These are phyloP conservation scores for Dendroctonus ponderosae DNA, from an alignment of 1,140 invertebrate species.

Conservation along the genomic window DNA sequence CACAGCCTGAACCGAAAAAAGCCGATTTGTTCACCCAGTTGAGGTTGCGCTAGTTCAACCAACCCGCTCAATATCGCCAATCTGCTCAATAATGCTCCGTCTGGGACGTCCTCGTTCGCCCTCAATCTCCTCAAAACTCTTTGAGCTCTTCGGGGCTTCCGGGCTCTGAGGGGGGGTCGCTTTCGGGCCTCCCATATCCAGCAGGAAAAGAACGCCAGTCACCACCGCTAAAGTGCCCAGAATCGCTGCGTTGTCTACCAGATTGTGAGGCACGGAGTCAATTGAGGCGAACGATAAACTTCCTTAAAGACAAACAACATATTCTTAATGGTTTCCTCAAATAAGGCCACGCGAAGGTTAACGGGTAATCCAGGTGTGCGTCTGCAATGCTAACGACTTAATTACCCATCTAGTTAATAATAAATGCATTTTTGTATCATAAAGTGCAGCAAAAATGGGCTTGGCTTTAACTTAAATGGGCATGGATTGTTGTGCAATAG, in stretches of 20 bases:
- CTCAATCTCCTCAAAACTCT: slow-evolving; percentile 9
- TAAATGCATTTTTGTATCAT: slow-evolving; percentile 8
- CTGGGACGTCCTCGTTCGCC: neutral
- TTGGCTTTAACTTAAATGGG: neutral
- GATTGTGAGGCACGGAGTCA: slow-evolving; percentile 64
- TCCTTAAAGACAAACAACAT: slow-evolving; percentile 48
- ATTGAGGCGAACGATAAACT: slow-evolving; percentile 66
- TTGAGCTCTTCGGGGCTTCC: slow-evolving; percentile 11
- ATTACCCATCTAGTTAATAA: slow-evolving; percentile 11
- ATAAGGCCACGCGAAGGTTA: slow-evolving; percentile 2
- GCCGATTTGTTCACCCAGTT: neutral
- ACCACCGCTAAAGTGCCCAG: slow-evolving; percentile 66
- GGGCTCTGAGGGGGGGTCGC: slow-evolving; percentile 28
- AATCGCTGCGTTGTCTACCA: slow-evolving; percentile 69
- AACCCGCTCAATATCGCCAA: slow-evolving; percentile 37
- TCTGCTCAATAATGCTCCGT: slow-evolving; percentile 31
- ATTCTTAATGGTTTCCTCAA: neutral
- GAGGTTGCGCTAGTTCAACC: neutral
- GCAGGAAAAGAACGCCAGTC: slow-evolving; percentile 65
- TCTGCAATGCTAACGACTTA: slow-evolving; percentile 10
- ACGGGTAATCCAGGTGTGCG: slow-evolving; percentile 1
- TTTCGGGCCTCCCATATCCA: slow-evolving; percentile 61
- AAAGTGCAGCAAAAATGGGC: neutral
- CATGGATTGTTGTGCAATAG: no score
- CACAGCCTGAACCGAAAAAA: slow-evolving; percentile 27